Base-by-base conservation (phyloP, 2,888 invertebrate species). In the Prosopocoilus inquinatus region DNA sequence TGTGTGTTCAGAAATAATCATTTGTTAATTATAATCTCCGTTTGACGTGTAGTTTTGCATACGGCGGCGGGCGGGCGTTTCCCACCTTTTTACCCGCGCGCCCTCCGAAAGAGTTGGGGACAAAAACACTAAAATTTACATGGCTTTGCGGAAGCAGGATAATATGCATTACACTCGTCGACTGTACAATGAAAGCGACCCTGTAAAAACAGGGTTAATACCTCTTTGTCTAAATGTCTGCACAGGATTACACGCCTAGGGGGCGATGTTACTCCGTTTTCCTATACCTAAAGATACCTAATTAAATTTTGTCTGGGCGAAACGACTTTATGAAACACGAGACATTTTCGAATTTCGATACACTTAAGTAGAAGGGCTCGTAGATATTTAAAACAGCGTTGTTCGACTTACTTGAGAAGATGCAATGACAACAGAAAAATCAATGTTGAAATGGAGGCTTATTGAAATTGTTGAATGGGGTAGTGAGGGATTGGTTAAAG, bases 141-240 rank as follows among this genome's bases (percentile, higher is more conserved):
- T 28, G 41, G 47, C 48, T 53, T 41, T 47, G 43, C 20, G 34
- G 48, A 53, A 48, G 48, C 47, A 39, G 53, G 47, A 41, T 53
- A 53, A 53, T 53, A 48, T 48, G 53, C 48, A 35, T 48, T 48
- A 44, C 53, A 48, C 48, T 44, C 48, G 47, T 15, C n/a, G 53
- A 53, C 53, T 48, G 44, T 48, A 53, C 53, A 53, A 53, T 53
- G 48, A 43, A 44, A 48, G 47, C 47, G 43, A 36, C 35, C 41
- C 39, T 44, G 53, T 57, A 57, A 57, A 57, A 57, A 50, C 53
- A 47, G 15, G 50, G 47, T 50, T 55, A 53, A 55, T 58, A 46
- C 54, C 55, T 51, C 48, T 63, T 63, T 61, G 63, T 56, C 33
- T 50, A 52, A 62, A 60, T 55, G 57, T 61, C 63, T 61, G 57